Evolutionary conservation across 92 coral and sea anemone genomes (phyloP).

Genomic region (Galaxea fascicularis): DNA sequence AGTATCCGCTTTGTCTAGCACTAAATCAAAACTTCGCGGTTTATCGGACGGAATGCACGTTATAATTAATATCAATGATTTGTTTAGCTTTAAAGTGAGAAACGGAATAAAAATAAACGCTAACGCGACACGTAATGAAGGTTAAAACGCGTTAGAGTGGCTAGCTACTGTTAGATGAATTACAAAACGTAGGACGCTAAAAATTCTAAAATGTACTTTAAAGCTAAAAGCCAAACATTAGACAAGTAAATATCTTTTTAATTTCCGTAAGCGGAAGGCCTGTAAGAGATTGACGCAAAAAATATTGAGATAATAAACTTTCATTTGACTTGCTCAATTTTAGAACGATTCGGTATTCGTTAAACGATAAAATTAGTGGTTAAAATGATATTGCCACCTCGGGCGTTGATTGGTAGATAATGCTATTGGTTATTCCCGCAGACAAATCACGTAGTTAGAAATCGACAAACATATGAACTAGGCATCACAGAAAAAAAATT

Average conservation of each 20-base stretch:
- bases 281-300: slow-evolving; percentile 9
- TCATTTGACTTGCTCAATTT: slow-evolving; percentile 10
- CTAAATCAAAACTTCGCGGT: background rate
- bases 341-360: slow-evolving; percentile 6
- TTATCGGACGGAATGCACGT: background rate
- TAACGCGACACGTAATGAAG: background rate
- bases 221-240: background rate
- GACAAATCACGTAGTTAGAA: background rate
- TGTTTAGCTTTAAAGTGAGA: background rate
- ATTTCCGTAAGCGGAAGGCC: slow-evolving; percentile 22
- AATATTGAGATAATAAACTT: slow-evolving; percentile 18
- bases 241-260: slow-evolving; percentile 19
- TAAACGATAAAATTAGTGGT: slow-evolving; percentile 15
- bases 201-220: background rate
- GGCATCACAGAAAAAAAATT: no score
- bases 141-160: background rate
- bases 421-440: background rate
- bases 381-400: background rate
- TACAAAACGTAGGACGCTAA: background rate
- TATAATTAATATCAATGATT: background rate
- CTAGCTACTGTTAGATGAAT: background rate
- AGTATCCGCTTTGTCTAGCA: background rate
- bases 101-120: background rate
- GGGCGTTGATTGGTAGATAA: slow-evolving; percentile 11
- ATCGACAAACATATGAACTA: background rate